These are phyloP conservation scores for Leptogaster cylindrica DNA, from an alignment of 2,888 invertebrate genomes.

Conservation along the genomic window DNA sequence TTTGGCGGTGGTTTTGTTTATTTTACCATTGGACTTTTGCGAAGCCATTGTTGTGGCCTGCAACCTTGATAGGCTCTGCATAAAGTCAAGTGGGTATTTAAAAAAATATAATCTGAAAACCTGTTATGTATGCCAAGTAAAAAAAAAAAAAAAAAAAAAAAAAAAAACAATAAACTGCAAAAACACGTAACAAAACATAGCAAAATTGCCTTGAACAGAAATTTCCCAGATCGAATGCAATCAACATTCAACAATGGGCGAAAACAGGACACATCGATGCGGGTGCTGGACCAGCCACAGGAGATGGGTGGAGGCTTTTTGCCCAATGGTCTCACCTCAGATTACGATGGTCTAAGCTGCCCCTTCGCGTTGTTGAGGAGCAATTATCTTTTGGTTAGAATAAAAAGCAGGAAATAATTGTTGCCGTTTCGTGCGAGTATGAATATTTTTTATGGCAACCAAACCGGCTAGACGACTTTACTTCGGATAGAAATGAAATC, in stretches of 20 bases:
- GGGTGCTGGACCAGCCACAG: not conserved
- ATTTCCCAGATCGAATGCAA: not conserved
- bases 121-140: constrained; percentile 8
- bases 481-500: not conserved
- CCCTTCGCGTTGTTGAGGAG: not conserved
- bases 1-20: not conserved
- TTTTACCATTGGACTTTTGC: not conserved
- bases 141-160: not conserved
- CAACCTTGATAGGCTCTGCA: not conserved
- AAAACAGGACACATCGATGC: constrained; percentile 2
- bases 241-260: constrained; percentile 1
- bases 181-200: not conserved
- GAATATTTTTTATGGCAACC: constrained; percentile 3
- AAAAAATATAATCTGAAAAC: constrained; percentile 2
- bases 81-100: not conserved
- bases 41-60: not conserved
- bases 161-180: not conserved
- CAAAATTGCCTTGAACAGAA: constrained; percentile 28
- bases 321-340: not conserved
- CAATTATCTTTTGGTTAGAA: not conserved
- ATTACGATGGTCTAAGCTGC: not conserved
- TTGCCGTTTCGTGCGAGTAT: constrained; percentile 12
- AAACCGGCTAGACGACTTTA: constrained; percentile 21
- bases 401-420: constrained; percentile 32
- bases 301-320: not conserved